Conservation (phyloP, 2,113 vertebrate genomes). For the Myanophis thanlyinensis region DNA sequence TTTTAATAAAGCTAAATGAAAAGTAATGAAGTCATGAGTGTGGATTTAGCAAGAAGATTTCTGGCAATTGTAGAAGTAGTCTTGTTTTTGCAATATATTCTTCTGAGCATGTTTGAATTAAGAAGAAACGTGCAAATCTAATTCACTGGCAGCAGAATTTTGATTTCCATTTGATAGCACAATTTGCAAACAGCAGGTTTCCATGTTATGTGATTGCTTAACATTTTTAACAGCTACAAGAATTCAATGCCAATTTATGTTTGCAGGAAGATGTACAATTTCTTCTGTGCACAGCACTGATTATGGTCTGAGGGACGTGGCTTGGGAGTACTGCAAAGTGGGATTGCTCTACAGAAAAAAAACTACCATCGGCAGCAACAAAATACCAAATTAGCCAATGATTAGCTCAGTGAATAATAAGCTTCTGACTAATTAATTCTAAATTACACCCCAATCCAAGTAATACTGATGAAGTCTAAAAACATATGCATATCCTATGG, state of each 20-base stretch:
- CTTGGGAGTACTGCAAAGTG: not conserved
- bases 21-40: constrained; percentile 33
- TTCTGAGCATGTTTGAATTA: constrained; percentile 24
- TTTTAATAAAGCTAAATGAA: constrained; percentile 51
- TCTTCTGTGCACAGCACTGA: constrained; percentile 1
- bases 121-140: constrained; percentile 26
- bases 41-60: constrained; percentile 47
- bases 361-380: not conserved
- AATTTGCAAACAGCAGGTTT: constrained; percentile 46
- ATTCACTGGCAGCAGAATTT: constrained; percentile 46
- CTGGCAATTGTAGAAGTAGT: constrained; percentile 6
- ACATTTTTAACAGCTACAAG: constrained; percentile 2
- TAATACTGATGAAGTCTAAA: constrained; percentile 14
- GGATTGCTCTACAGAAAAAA: not conserved
- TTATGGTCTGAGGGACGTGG: not conserved
- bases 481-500: not conserved
- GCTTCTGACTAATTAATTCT: not conserved
- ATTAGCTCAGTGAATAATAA: not conserved
- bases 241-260: constrained; percentile 13
- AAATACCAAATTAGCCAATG: not conserved
- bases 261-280: constrained; percentile 17
- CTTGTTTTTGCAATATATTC: constrained; percentile 40
- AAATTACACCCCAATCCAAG: constrained; percentile 3
- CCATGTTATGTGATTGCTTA: not conserved
- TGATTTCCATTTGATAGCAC: constrained; percentile 47